These are phyloP conservation scores for Stegodyphus dumicola DNA, from an alignment of 1,140 invertebrate species.

Conservation along the genomic window DNA sequence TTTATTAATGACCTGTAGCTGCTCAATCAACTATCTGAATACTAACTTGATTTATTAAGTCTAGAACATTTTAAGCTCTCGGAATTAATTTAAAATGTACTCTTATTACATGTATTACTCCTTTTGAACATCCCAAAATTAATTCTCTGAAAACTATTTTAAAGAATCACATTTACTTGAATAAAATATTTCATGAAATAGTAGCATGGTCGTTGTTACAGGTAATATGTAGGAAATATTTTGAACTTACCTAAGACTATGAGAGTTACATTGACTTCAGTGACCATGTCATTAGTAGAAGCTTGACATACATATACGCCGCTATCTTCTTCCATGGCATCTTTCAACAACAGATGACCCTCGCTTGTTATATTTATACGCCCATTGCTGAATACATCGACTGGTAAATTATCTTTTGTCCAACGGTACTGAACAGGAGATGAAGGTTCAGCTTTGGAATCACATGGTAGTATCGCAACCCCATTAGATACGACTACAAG, in stretches of 20 bases:
- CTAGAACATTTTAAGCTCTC: too few relatives aligned
- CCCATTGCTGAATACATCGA: conserved; percentile 9
- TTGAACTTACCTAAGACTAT: conserved; percentile 60
- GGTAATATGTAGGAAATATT: background rate
- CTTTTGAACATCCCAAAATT: too few relatives aligned
- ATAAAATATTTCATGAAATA: too few relatives aligned
- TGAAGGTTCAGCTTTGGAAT: background rate
- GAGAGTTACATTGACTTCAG: conserved; percentile 52
- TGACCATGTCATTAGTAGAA: conserved; percentile 65
- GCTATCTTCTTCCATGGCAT: conserved; percentile 65
- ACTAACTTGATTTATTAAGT: too few relatives aligned
- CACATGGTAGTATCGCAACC: conserved; percentile 38
- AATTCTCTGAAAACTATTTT: too few relatives aligned
- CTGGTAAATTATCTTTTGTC: conserved; percentile 28
- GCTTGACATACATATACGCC: conserved; percentile 68
- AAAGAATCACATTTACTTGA: too few relatives aligned
- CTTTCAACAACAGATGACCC: conserved; percentile 65
- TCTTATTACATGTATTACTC: too few relatives aligned
- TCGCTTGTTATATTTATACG: conserved; percentile 52
- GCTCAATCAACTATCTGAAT: too few relatives aligned
- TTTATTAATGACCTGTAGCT: too few relatives aligned
- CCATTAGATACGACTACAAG: conserved; percentile 44
- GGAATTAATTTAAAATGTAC: too few relatives aligned
- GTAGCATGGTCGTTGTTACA: too few relatives aligned
- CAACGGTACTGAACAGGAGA: conserved; percentile 2